Evolutionary conservation across 2,888 invertebrate species (phyloP).

Genomic region (Ferrisia virgata): DNA sequence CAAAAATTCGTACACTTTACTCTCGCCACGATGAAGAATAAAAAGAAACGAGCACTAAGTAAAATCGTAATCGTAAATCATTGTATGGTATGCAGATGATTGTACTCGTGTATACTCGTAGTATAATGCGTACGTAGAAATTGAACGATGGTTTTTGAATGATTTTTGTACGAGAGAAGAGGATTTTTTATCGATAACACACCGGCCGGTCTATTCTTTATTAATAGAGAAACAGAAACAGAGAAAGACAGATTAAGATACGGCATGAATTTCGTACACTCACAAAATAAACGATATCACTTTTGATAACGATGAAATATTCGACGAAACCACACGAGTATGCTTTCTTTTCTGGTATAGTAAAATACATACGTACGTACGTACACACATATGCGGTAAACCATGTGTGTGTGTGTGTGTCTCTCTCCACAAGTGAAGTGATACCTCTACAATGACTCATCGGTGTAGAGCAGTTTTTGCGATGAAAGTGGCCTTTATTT

Average conservation of each 20-base stretch:
- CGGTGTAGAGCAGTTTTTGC: neutral
- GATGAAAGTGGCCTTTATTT: neutral
- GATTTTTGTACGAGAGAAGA: too few species aligned
- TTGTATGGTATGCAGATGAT: too few species aligned
- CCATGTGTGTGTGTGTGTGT: neutral
- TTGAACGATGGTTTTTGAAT: too few species aligned
- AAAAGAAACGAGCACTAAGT: too few species aligned
- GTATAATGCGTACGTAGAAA: too few species aligned
- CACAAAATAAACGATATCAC: neutral
- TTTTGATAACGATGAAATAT: neutral
- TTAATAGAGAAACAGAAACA: neutral
- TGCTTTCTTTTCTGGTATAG: neutral
- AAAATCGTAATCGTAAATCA: too few species aligned
- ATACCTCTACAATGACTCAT: neutral
- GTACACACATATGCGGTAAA: neutral
- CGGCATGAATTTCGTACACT: neutral
- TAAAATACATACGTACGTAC: neutral
- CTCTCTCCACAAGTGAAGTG: neutral
- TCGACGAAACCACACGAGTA: neutral
- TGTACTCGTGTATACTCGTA: too few species aligned
- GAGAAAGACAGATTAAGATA: neutral
- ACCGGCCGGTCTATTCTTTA: too few species aligned
- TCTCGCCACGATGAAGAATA: too few species aligned
- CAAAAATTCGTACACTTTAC: too few species aligned
- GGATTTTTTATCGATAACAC: too few species aligned